Evolutionary conservation across 2,797 vertebrate species (phyloP).

Genomic region (Lithobates sylvaticus): DNA sequence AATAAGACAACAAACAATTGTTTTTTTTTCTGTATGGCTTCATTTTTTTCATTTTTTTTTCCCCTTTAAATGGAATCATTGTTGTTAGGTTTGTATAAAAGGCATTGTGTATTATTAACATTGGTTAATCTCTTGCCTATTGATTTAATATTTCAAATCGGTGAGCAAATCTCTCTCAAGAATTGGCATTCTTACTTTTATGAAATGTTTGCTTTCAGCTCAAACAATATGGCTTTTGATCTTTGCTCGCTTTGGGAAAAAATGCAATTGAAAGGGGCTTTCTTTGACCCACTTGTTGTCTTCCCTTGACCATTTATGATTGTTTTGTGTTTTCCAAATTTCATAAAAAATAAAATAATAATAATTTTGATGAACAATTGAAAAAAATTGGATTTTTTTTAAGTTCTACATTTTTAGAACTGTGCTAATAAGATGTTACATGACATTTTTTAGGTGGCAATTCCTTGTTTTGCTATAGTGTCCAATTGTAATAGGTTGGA

Average conservation of each 20-base stretch:
- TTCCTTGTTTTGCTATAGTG: too few species aligned
- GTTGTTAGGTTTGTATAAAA: conserved; percentile 13
- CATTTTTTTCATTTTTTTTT: neutral
- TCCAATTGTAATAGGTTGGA: too few species aligned
- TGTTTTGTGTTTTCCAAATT: neutral
- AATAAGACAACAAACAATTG: conserved; percentile 47
- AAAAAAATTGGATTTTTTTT: neutral
- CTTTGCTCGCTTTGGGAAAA: conserved; percentile 52
- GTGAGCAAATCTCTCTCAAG: conserved; percentile 36
- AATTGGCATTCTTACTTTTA: conserved; percentile 50
- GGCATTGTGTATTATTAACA: conserved; percentile 41
- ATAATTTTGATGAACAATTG: neutral
- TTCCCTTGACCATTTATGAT: neutral
- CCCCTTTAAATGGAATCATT: neutral
- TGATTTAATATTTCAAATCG: conserved; percentile 58
- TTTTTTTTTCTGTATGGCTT: neutral
- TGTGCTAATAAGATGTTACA: too few species aligned
- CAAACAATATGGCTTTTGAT: conserved; percentile 44
- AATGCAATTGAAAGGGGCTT: conserved; percentile 38
- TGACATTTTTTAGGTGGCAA: too few species aligned
- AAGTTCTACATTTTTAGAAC: neutral
- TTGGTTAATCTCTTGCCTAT: conserved; percentile 48
- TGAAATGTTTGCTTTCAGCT: conserved; percentile 52
- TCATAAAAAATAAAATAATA: neutral
- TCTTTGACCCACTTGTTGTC: neutral